Evolutionary conservation across 2,113 vertebrate genomes (phyloP), one percentile per base, ranked within the genome.

Genomic region (Cynopterus brachyotis): DNA sequence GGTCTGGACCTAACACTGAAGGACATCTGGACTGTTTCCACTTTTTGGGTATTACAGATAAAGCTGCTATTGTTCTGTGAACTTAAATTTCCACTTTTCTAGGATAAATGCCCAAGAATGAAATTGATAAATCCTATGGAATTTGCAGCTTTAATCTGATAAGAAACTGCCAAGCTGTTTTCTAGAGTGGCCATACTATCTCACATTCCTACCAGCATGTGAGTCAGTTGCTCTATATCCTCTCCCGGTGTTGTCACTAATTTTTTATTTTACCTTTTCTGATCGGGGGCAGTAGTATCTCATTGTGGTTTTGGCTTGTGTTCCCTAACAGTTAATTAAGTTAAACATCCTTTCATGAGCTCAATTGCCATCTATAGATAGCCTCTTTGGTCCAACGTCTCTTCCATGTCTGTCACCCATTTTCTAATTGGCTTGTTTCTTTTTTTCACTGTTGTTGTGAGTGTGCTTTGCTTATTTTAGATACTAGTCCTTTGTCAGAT

Each of bases 11-110:
- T 20, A 8, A 35, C 55, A 35, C 35, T 10, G 37, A 40, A 75
- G 50, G 35, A 59, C 66, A 37, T 8, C 47, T 70, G 30, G 35
- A 24, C 19, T 50, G 42, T 78, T 73, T 50, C 59, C 2, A 9
- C 15, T 57, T 75, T 50, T 12, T 24, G 17, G 15, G 47, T 13
- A 69, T 89, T 89, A 75, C 30, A 28, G 55, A 72, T 59, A 73
- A 83, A 67, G 35, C 40, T 92, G 40, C 12, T 67, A n/a, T 37
- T 70, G 66, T 22, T 40, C 57, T 22, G 22, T 47, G 32, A 28
- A 82, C 22, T 59, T 42, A 76, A 40, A 73, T 40, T n/a, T 73
- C 75, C 57, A 76, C 28, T 70, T 89, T 62, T 72, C n/a, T 89
- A 50, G 64, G 26, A 69, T 55, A 50, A 85, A 64, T 59, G 76